Percentiles rank a stretch among this genome's conserved stretches.
These are phyloP conservation scores for Aspidiotus destructor DNA, from an alignment of 2,888 invertebrate species.

Conservation along the genomic window DNA sequence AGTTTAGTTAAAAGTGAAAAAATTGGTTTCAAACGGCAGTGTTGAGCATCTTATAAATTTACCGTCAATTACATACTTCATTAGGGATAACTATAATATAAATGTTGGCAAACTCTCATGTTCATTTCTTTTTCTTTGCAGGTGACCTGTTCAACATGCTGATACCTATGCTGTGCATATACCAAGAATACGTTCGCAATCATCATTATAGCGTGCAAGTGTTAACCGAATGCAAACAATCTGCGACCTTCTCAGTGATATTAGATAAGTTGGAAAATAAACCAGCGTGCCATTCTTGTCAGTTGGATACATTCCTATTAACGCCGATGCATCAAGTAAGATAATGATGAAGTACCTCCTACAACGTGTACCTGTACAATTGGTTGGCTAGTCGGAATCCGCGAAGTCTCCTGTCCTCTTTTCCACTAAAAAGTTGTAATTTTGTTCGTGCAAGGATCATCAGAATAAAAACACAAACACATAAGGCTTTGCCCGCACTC, in stretches of 20 bases:
- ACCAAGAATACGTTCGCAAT: conserved; percentile 88
- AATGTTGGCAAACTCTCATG: not conserved
- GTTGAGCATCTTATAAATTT: not conserved
- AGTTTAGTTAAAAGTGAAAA: no score
- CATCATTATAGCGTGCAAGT: conserved; percentile 89
- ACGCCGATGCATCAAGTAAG: conserved; percentile 88
- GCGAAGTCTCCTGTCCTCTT: no score
- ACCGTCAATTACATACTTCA: not conserved
- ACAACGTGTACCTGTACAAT: no score
- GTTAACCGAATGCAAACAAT: conserved; percentile 84
- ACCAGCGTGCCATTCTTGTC: conserved; percentile 71
- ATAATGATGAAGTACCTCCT: no score
- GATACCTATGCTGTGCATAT: conserved; percentile 86
- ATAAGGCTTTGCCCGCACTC: no score
- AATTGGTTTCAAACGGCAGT: no score
- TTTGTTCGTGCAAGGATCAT: no score
- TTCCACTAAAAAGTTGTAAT: no score
- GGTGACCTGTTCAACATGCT: conserved; percentile 92
- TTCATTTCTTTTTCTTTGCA: conserved; percentile 41
- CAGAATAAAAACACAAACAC: no score
- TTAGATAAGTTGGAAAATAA: conserved; percentile 74
- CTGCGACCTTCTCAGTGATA: conserved; percentile 63
- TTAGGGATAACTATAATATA: no score
- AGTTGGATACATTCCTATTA: conserved; percentile 78
- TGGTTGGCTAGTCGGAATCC: no score